Percentiles rank a stretch among this genome's conserved stretches.
These are phyloP conservation scores for Phyllostomus discolor DNA, from an alignment of 2,113 vertebrate species.

Conservation along the genomic window DNA sequence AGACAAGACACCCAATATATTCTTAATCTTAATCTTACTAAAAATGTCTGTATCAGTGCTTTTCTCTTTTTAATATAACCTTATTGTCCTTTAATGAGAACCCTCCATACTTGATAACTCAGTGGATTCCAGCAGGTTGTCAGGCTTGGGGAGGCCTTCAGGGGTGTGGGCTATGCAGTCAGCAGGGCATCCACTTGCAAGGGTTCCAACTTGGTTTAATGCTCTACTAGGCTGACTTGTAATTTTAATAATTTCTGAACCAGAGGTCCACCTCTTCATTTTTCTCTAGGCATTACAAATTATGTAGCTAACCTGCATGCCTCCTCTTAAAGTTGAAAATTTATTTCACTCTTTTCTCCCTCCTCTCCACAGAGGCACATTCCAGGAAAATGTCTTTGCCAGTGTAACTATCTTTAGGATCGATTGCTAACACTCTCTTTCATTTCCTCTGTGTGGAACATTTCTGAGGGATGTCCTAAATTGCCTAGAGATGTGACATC, in stretches of 20 bases:
- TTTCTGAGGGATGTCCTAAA: not conserved
- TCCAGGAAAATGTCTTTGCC: not conserved
- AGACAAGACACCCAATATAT: conserved; percentile 85
- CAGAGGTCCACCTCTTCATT: not conserved
- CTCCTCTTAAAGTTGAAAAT: not conserved
- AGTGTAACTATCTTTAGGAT: not conserved
- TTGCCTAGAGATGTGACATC: not conserved
- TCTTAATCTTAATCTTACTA: conserved; percentile 48
- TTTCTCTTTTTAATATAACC: not conserved
- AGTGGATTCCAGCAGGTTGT: fast-evolving
- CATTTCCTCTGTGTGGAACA: not conserved
- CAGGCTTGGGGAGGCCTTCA: not conserved
- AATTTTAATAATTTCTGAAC: not conserved
- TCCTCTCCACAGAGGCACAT: not conserved
- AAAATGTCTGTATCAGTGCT: not conserved
- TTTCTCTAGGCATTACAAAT: not conserved
- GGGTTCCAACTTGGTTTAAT: not conserved
- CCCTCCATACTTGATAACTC: not conserved
- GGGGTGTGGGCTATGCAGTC: no score
- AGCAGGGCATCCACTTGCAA: not conserved
- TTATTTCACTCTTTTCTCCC: not conserved
- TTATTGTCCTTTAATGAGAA: not conserved
- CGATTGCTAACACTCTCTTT: not conserved
- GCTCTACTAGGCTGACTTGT: not conserved
- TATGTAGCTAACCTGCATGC: not conserved